These are phyloP conservation scores for Oreohelix idahoensis DNA, from an alignment of 1,140 invertebrate species.

Conservation along the genomic window DNA sequence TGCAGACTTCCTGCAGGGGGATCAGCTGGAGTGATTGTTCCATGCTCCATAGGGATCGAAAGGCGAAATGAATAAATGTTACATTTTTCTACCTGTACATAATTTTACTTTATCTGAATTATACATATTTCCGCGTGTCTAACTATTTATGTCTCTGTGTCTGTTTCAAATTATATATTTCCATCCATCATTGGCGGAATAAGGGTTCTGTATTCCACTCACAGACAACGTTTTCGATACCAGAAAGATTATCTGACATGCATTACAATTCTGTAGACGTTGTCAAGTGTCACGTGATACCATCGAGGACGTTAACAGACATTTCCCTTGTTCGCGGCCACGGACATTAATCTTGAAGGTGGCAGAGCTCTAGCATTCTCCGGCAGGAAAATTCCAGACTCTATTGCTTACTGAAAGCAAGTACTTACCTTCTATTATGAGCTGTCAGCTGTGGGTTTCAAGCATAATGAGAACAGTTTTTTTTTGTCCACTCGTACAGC, in stretches of 20 bases:
- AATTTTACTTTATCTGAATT: too few species aligned
- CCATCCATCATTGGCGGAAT: too few species aligned
- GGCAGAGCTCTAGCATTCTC: neutral
- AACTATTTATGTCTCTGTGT: too few species aligned
- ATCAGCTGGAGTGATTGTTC: too few species aligned
- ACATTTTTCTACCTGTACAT: too few species aligned
- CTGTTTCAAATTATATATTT: too few species aligned
- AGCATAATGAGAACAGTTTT: neutral
- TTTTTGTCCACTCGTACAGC: neutral
- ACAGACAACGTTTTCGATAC: neutral
- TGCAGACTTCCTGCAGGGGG: too few species aligned
- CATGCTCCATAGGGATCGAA: too few species aligned
- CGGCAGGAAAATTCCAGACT: neutral
- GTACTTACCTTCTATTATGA: neutral
- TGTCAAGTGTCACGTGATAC: neutral
- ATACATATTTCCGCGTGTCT: too few species aligned
- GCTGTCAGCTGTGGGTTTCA: neutral
- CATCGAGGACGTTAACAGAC: neutral
- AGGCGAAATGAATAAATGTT: too few species aligned
- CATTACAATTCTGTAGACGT: neutral
- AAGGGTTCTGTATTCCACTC: too few species aligned
- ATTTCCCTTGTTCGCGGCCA: neutral
- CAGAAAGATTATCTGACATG: neutral
- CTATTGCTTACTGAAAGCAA: slow-evolving; percentile 1
- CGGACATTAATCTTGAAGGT: neutral